These are phyloP conservation scores for Nansenia antarctica DNA, from an alignment of 2,113 vertebrate species.

Conservation along the genomic window DNA sequence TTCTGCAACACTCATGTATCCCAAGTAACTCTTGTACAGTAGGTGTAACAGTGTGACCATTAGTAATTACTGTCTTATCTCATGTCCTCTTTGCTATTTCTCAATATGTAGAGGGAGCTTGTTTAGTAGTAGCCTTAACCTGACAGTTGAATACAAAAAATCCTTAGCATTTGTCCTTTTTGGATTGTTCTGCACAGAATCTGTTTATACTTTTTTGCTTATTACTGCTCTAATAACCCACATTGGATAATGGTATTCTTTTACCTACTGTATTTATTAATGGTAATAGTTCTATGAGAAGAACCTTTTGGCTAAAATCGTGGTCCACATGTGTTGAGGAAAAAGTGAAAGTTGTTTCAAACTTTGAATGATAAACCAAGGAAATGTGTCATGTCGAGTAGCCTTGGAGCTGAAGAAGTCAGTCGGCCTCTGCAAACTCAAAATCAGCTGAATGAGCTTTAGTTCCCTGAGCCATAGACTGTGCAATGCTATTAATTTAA, in stretches of 20 bases:
- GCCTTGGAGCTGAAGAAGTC: slow-evolving; percentile 33
- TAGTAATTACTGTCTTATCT: slow-evolving; percentile 55
- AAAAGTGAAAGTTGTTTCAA: not conserved
- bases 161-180: slow-evolving; percentile 23
- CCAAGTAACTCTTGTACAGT: slow-evolving; percentile 58
- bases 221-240: not conserved
- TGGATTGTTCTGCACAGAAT: not conserved
- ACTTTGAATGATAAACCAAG: not conserved
- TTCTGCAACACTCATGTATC: slow-evolving; percentile 33
- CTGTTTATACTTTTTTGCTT: not conserved
- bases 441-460: slow-evolving; percentile 47
- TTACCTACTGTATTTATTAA: not conserved
- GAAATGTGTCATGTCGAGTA: not conserved
- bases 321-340: not conserved
- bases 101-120: slow-evolving; percentile 36
- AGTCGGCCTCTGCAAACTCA: slow-evolving; percentile 29
- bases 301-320: not conserved
- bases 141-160: slow-evolving; percentile 40
- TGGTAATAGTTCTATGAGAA: not conserved
- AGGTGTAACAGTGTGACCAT: slow-evolving; percentile 54
- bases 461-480: slow-evolving; percentile 56
- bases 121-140: slow-evolving; percentile 15
- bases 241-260: not conserved
- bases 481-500: slow-evolving; percentile 70
- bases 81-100: slow-evolving; percentile 45